These are phyloP conservation scores for Nomada lathburiana DNA, from an alignment of 2,888 invertebrate genomes.

Conservation along the genomic window DNA sequence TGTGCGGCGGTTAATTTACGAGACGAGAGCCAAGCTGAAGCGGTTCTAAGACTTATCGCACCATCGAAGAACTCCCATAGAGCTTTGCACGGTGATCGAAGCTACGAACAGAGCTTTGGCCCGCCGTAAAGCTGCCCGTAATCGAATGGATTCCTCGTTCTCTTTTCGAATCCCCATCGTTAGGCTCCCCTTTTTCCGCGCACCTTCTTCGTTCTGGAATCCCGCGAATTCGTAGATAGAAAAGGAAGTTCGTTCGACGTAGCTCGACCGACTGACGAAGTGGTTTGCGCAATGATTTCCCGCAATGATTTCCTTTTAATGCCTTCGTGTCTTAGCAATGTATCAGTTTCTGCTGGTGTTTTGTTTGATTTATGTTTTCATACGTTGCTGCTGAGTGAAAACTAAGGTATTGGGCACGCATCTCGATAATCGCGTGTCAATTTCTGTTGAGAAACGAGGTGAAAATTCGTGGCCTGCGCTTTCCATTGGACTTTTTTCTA, in stretches of 20 bases:
- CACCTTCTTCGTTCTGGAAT: not conserved
- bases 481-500: too few relatives aligned
- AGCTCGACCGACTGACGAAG: not conserved
- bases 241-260: not conserved
- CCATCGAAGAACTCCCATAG: constrained; percentile 20
- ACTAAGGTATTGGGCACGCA: too few relatives aligned
- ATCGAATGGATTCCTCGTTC: constrained; percentile 50
- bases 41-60: constrained; percentile 55
- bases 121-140: constrained; percentile 52
- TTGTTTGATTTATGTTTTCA: too few relatives aligned
- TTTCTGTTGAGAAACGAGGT: too few relatives aligned
- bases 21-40: constrained; percentile 35
- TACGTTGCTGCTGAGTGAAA: too few relatives aligned
- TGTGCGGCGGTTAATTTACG: constrained; percentile 60
- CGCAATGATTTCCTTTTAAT: too few relatives aligned
- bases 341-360: too few relatives aligned
- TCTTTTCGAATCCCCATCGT: constrained; percentile 15
- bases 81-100: constrained; percentile 48
- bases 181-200: not conserved
- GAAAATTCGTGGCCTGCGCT: too few relatives aligned
- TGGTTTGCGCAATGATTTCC: not conserved
- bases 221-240: not conserved
- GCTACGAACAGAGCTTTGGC: constrained; percentile 36
- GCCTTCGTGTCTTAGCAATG: too few relatives aligned
- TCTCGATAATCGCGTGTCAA: too few relatives aligned